phyloP scores from a whole-genome alignment of 2,797 vertebrate species.

The Clarias platycephalus region DNA sequence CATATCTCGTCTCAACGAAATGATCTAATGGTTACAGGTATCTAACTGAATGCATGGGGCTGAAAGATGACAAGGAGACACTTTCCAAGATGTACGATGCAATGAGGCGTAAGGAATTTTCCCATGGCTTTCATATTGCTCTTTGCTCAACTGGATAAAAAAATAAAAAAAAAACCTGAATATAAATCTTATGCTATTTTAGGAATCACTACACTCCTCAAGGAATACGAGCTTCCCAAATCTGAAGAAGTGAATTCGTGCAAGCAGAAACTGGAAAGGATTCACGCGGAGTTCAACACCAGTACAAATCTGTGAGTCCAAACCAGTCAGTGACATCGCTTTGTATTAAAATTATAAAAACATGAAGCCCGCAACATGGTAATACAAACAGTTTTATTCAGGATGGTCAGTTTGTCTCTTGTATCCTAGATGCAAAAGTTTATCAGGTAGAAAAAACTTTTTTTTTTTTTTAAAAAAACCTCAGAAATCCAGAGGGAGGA shows the following conservation, averaged over 20 bases:
- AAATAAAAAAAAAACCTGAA: too few relatives aligned
- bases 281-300: constrained; percentile 81
- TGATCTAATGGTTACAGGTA: constrained; percentile 75
- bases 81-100: constrained; percentile 82
- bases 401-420: constrained; percentile 62
- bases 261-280: constrained; percentile 90
- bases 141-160: not conserved
- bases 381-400: constrained; percentile 72
- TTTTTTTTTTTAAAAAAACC: constrained; percentile 52
- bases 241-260: constrained; percentile 79
- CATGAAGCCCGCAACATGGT: constrained; percentile 5
- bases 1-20: not conserved
- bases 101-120: constrained; percentile 89
- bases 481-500: constrained; percentile 70
- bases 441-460: constrained; percentile 79
- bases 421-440: constrained; percentile 80
- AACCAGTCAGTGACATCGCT: not conserved
- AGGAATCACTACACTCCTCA: constrained; percentile 89
- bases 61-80: constrained; percentile 81
- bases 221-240: constrained; percentile 86
- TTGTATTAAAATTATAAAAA: not conserved
- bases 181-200: not conserved
- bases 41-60: constrained; percentile 83
- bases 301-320: constrained; percentile 78
- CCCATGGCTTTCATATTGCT: not conserved